phyloP scores from a whole-genome alignment of 1,140 invertebrate genomes.

The Caenorhabditis tropicalis region DNA sequence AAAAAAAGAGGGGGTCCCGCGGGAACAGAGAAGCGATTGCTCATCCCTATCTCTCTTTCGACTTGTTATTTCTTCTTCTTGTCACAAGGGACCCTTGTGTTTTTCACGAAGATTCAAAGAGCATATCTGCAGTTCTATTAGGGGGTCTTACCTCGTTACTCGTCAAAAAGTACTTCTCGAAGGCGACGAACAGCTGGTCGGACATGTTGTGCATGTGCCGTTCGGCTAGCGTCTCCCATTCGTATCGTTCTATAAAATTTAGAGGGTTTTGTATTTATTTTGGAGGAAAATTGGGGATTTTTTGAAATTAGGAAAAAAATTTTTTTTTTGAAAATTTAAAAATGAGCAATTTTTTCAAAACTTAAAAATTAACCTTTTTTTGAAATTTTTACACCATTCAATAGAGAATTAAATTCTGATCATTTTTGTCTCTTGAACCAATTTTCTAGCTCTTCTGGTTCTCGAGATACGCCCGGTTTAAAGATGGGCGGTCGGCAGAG shows the following conservation, averaged over 20 bases:
- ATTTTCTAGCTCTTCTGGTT: too few species aligned
- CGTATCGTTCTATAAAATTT: conserved; percentile 33
- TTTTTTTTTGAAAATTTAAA: conserved; percentile 49
- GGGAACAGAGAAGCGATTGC: neutral
- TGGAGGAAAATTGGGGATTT: too few species aligned
- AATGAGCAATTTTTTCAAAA: too few species aligned
- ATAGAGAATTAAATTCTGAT: too few species aligned
- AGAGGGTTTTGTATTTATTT: too few species aligned
- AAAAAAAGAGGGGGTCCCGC: neutral
- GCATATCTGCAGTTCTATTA: too few species aligned
- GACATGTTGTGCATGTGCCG: conserved; percentile 70
- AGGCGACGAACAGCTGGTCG: conserved; percentile 70
- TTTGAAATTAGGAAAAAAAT: neutral
- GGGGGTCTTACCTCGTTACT: conserved; percentile 59
- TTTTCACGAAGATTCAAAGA: too few species aligned
- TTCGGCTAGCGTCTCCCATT: conserved; percentile 59
- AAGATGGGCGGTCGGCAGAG: too few species aligned
- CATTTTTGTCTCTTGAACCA: too few species aligned
- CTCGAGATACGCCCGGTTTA: too few species aligned
- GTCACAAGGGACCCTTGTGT: neutral
- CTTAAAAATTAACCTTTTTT: too few species aligned
- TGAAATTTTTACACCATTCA: too few species aligned
- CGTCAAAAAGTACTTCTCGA: conserved; percentile 71
- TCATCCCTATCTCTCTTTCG: neutral
- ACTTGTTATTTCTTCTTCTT: neutral